A percentile compares a stretch with the other conserved stretches of the same genome.
Evolutionary conservation across 2,888 invertebrate genomes (phyloP).

Genomic region (Cephus nigrinus): DNA sequence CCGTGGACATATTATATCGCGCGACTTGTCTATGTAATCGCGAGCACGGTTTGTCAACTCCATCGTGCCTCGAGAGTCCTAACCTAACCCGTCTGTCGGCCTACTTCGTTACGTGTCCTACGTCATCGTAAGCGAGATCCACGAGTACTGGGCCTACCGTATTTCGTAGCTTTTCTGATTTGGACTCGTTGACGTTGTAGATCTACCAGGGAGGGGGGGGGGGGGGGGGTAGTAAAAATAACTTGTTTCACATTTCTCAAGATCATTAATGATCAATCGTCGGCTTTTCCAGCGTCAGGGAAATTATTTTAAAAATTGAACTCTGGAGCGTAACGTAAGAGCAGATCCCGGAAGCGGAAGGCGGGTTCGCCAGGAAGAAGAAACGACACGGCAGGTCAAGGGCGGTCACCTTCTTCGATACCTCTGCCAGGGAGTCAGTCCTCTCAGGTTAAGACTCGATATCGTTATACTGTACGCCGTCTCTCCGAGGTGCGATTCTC

Average conservation of each 20-base stretch:
- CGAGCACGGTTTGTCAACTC: neutral
- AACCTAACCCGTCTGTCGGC: neutral
- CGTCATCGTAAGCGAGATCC: neutral
- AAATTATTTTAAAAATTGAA: neutral
- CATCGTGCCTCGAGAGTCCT: neutral
- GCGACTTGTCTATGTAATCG: neutral
- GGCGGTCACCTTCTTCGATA: neutral
- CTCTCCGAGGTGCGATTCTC: neutral
- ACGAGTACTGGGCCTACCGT: neutral
- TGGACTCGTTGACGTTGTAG: neutral
- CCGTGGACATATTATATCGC: neutral
- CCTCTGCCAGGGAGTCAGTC: neutral
- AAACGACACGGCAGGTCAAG: neutral
- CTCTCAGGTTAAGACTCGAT: neutral
- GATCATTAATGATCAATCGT: too few relatives aligned
- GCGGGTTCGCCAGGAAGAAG: neutral
- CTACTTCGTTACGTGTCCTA: neutral
- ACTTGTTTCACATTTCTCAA: too few relatives aligned
- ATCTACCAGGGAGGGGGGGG: too few relatives aligned
- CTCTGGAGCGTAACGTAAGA: neutral
- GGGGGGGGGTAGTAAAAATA: too few relatives aligned
- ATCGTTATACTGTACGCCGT: neutral
- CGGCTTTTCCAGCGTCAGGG: neutral
- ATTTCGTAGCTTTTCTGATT: neutral
- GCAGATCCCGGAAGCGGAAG: neutral